These are phyloP conservation scores for Poeciliopsis turrubarensis DNA, from an alignment of 2,113 vertebrate species.

Conservation along the genomic window DNA sequence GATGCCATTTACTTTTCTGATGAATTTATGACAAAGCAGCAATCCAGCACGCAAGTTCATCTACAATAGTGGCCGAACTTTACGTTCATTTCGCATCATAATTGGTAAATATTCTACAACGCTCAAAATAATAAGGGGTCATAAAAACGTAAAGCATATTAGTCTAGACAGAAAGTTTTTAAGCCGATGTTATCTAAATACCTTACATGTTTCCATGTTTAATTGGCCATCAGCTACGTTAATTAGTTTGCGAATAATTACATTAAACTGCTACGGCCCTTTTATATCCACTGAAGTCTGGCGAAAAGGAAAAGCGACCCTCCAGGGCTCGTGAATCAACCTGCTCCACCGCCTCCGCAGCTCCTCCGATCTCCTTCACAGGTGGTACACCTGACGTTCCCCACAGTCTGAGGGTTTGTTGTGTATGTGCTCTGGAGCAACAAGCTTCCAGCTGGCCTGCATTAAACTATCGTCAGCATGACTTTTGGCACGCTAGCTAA, in stretches of 20 bases:
- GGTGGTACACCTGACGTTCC: background rate
- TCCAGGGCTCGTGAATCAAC: slow-evolving; percentile 2
- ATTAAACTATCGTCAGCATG: slow-evolving; percentile 22
- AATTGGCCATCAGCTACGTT: fast-evolving
- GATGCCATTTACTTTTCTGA: background rate
- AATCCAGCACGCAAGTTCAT: background rate
- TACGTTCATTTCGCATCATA: background rate
- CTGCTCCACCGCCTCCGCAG: slow-evolving; percentile 17
- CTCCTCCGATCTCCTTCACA: slow-evolving; percentile 10
- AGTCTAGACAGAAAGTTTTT: fast-evolving
- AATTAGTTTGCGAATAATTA: background rate
- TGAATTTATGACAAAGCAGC: background rate
- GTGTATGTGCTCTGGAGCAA: background rate
- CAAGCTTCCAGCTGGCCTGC: slow-evolving; percentile 9
- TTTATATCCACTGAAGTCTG: slow-evolving; percentile 15
- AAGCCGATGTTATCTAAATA: slow-evolving; percentile 31
- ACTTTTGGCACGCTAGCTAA: slow-evolving; percentile 60
- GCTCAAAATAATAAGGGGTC: background rate
- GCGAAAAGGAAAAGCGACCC: background rate
- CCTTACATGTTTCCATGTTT: fast-evolving
- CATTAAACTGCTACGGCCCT: fast-evolving
- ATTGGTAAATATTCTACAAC: background rate
- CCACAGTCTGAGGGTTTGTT: background rate
- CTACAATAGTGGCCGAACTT: background rate
- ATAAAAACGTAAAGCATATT: background rate